Conservation (phyloP, 2,888 invertebrate species). For the Melanargia galathea region DNA sequence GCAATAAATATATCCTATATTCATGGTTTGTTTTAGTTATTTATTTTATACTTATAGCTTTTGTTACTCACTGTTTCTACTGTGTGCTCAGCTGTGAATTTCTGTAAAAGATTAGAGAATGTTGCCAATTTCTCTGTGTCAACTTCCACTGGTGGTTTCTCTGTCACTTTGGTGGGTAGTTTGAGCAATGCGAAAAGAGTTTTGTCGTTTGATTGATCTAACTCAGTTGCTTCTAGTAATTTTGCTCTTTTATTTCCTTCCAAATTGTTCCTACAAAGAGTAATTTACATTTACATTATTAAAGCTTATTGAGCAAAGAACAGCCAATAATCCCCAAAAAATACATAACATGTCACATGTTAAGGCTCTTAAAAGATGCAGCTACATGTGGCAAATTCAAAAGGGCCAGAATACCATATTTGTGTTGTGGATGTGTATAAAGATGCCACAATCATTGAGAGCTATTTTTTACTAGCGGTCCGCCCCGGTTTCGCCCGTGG, state of each 20-base stretch:
- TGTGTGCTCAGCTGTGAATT: slow-evolving; percentile 72
- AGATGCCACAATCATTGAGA: too few species aligned
- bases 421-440: too few species aligned
- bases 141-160: slow-evolving; percentile 58
- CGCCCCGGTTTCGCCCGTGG: too few species aligned
- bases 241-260: slow-evolving; percentile 63
- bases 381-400: too few species aligned
- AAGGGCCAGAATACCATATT: too few species aligned
- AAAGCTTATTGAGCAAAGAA: too few species aligned
- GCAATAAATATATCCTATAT: too few species aligned
- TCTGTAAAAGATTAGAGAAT: slow-evolving; percentile 75
- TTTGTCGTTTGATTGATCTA: slow-evolving; percentile 80
- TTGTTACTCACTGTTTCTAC: slow-evolving; percentile 65
- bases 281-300: background rate
- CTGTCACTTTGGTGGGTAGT: slow-evolving; percentile 61
- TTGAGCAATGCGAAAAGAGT: slow-evolving; percentile 82
- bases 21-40: background rate
- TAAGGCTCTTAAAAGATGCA: too few species aligned
- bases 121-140: slow-evolving; percentile 69
- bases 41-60: background rate
- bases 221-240: slow-evolving; percentile 49
- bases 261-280: slow-evolving; percentile 52
- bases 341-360: too few species aligned
- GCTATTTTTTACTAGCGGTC: too few species aligned
- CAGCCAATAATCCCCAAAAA: too few species aligned